Base-by-base conservation (phyloP, 2,888 invertebrate species). In the Entomobrya multifasciata region DNA sequence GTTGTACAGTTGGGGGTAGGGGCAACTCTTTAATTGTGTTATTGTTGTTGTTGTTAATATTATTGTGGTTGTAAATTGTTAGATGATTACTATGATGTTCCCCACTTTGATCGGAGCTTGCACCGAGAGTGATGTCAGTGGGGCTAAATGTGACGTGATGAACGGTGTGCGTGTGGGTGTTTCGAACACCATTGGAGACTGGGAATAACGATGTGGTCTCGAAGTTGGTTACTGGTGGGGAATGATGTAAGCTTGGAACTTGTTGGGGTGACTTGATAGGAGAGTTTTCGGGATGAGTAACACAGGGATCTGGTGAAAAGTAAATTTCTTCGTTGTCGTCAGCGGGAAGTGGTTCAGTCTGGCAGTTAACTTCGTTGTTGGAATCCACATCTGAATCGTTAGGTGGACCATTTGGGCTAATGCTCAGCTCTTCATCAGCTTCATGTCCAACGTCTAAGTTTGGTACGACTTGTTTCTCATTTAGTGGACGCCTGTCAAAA, bases 401-500 rank as follows among this genome's bases (percentile, higher is more conserved):
- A 6, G 83, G 86, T n/a, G 80, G 74, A 15, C 89, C 87, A 49
- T 90, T 89, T 4, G 91, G 91, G 81, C 90, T 90, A n/a, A 91
- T 80, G 60, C 91, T 91, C 6, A 90, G 72, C 57, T 91, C 91
- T 83, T 90, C 91, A 30, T 91, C 91, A 1, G 91, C 91, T 57
- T 91, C 91, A 49, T 90, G 89, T 10, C 87, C 91, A 49, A 89
- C 76, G 67, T 90, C 90, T 13, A 87, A 44, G 25, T 87, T 84
- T 41, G 87, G 87, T 22, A 89, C 86, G 22, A 85, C 85, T 82
- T 89, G 88, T 52, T 89, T 89, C 11, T 88, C 90, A n/a, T 65
- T 84, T 20, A 81, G 78, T 57, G 55, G 86, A 15, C 89, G 86
- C 30, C 89, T 90, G 27, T 3, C n/a, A n/a, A n/a, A n/a, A n/a